Evolutionary conservation across 2,113 vertebrate genomes (phyloP).

Genomic region (Penelope pileata): DNA sequence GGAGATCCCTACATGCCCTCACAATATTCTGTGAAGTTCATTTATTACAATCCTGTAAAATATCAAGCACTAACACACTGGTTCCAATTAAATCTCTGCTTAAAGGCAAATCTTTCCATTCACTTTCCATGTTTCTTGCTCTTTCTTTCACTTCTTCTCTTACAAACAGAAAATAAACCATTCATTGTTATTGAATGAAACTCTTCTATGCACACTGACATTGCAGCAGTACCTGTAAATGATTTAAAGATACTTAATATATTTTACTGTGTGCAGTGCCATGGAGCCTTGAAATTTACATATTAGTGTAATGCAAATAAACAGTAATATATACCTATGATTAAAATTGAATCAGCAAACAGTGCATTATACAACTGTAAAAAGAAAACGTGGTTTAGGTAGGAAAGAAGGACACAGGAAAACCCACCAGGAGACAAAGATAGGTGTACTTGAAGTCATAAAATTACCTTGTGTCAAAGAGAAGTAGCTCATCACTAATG

Average conservation of each 20-base stretch:
- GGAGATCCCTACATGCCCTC: not conserved
- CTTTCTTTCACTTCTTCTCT: conserved; percentile 26
- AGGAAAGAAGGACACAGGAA: conserved; percentile 65
- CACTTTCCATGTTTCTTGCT: not conserved
- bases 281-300: conserved; percentile 7
- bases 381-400: conserved; percentile 27
- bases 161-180: conserved; percentile 6
- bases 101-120: not conserved
- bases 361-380: conserved; percentile 45
- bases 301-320: conserved; percentile 34
- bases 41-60: not conserved
- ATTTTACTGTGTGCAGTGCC: not conserved
- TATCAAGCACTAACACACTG: not conserved
- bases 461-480: conserved; percentile 73
- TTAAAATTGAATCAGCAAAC: conserved; percentile 30
- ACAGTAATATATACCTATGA: conserved; percentile 40
- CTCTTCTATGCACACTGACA: not conserved
- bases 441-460: conserved; percentile 67
- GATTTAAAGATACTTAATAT: not conserved
- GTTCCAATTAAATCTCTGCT: conserved; percentile 1
- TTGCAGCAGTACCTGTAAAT: not conserved
- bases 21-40: not conserved
- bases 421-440: conserved; percentile 67
- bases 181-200: not conserved
- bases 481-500: conserved; percentile 60